Base-by-base conservation (phyloP, 2,888 invertebrate genomes). In the Drosophila dives region DNA sequence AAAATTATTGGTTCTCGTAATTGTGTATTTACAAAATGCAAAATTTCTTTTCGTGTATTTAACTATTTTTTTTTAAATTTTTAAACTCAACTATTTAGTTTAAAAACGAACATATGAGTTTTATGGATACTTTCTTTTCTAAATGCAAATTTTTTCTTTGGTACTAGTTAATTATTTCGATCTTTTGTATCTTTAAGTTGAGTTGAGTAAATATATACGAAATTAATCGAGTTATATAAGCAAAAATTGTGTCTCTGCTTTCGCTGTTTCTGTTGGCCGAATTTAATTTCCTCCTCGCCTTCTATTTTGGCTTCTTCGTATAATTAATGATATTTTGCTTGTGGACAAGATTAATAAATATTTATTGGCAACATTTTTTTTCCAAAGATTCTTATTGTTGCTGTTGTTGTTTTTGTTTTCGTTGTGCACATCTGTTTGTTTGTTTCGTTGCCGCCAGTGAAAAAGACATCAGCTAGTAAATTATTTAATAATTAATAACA, bases 301-400 rank as follows among this genome's bases (percentile, higher is more conserved):
- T 32, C 8, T 38, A 3, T 55, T 15, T 26, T 33, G 34, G 7
- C 38, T 49, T 26, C n/a, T 33, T 26, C 50, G 29, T 51, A 53
- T 81, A 71, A 75, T 81, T 76, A 72, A 81, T 81, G 80, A 71
- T 55, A 62, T 80, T 45, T 80, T 67, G 64, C 68, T 69, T 72
- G 66, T 36, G 58, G 58, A 72, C 76, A 81, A 66, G 66, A 80
- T 80, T 77, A 79, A 82, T 81, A 81, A 77, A 82, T 82, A 80
- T 77, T 81, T 69, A 71, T 82, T 80, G 70, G 65, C 56, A 59
- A 63, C 61, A 69, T 77, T 77, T 77, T 65, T 10, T 42, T 11
- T 4, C 15, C 38, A 3, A 17, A 65, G 62, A 55, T 59, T 64
- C 42, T 36, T 38, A 38, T 38, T 54, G 34, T 20, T 50, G 49